Evolutionary conservation across 2,888 invertebrate genomes (phyloP), one percentile per base, ranked within the genome.

Genomic region (Chalcis sispes): DNA sequence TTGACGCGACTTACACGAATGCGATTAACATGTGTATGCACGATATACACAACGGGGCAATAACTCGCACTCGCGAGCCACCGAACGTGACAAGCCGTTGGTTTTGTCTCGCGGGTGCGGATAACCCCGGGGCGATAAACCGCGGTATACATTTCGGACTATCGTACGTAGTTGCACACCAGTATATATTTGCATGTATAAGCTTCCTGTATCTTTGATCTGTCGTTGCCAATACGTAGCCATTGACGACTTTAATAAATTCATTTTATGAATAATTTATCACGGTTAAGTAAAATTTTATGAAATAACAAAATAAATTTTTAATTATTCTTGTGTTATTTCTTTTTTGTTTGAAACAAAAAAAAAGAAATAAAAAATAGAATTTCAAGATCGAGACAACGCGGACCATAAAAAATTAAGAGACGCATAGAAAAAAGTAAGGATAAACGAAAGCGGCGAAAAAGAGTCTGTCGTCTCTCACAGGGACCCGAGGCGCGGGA

Each of bases 101-200:
- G 86, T 87, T 87, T 86, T 87, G 87, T 87, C 87, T 87, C 83
- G 82, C 82, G n/a, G n/a, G n/a, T n/a, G n/a, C 74, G 84, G 88
- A 88, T 88, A 88, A 88, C 88, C 88, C 78, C 84, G 75, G n/a
- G 61, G 76, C 79, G 88, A 87, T 88, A 86, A 88, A 86, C 86
- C 79, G 15, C 20, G 56, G 32, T 69, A 75, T 70, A 75, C n/a
- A n/a, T n/a, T n/a, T n/a, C n/a, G n/a, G n/a, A n/a, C n/a, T n/a
- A n/a, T n/a, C n/a, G n/a, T n/a, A n/a, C n/a, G n/a, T n/a, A n/a
- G n/a, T n/a, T n/a, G n/a, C n/a, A n/a, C n/a, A n/a, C n/a, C 61
- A 3, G 10, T 1, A 46, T 25, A 23, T 54, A 4, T 4, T 4
- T 36, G 36, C 36, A 36, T 42, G 13, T 42, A 42, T 15, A 20